Percentiles rank a stretch among this genome's conserved stretches.
These are phyloP conservation scores for Pangasius sanitwongsei DNA, from an alignment of 2,797 vertebrate species.

Conservation along the genomic window DNA sequence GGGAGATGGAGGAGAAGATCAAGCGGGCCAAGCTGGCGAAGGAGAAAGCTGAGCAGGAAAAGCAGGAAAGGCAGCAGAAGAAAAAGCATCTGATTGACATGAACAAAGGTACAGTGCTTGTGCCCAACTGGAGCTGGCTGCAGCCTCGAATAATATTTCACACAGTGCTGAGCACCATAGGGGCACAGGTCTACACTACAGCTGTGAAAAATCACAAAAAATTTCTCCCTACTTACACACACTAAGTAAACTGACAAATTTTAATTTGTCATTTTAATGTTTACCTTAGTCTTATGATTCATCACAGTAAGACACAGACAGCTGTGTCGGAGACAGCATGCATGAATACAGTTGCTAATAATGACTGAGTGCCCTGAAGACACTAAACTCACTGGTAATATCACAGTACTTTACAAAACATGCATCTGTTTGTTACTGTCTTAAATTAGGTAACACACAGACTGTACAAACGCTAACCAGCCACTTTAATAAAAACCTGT, in stretches of 20 bases:
- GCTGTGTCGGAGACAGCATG: neutral
- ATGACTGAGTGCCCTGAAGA: neutral
- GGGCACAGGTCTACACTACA: conserved; percentile 24
- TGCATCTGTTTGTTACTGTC: neutral
- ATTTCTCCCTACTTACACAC: conserved; percentile 5
- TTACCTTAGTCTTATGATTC: neutral
- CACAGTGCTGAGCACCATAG: conserved; percentile 58
- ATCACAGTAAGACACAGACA: neutral
- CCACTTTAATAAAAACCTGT: neutral
- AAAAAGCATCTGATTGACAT: conserved; percentile 98
- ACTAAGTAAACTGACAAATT: conserved; percentile 41
- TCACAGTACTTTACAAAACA: neutral
- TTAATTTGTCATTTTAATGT: conserved; percentile 21
- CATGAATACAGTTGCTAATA: neutral
- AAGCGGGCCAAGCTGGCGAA: conserved; percentile 95
- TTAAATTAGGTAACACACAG: neutral
- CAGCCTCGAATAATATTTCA: conserved; percentile 61
- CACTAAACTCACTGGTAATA: neutral
- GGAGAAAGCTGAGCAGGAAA: conserved; percentile 96
- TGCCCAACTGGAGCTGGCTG: conserved; percentile 41
- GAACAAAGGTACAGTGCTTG: conserved; percentile 89
- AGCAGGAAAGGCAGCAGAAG: conserved; percentile 92
- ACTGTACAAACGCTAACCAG: neutral
- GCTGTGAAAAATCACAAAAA: conserved; percentile 46
- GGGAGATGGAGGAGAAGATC: conserved; percentile 94